phyloP scores from a whole-genome alignment of 2,797 vertebrate genomes.

The Girardinus metallicus region DNA sequence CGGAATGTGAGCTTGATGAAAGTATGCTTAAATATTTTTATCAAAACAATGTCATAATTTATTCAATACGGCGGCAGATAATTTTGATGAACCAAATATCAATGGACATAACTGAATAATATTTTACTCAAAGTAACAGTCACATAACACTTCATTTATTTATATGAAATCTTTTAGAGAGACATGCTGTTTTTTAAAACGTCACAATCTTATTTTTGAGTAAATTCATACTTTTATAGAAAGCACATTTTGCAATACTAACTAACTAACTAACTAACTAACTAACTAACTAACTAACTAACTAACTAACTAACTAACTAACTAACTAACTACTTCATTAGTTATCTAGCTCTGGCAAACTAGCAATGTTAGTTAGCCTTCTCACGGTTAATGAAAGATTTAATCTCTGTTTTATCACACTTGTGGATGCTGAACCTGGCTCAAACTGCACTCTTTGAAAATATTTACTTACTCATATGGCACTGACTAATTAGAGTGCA shows the following conservation, averaged over 20 bases:
- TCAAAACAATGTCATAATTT: no score
- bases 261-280: not conserved
- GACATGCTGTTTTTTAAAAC: not conserved
- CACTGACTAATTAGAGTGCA: slow-evolving; percentile 17
- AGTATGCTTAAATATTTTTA: no score
- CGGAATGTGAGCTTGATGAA: not conserved
- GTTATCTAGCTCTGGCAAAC: no score
- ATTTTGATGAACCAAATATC: not conserved
- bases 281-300: not conserved
- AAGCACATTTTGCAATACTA: not conserved
- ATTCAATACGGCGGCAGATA: not conserved
- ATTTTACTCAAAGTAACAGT: not conserved
- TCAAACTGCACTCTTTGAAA: not conserved
- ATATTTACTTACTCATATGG: slow-evolving; percentile 8
- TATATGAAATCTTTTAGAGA: not conserved
- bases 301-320: not conserved
- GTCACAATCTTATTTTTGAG: not conserved
- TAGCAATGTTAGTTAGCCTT: not conserved
- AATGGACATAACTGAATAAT: not conserved
- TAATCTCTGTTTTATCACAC: slow-evolving; percentile 15
- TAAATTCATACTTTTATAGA: not conserved
- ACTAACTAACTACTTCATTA: not conserved
- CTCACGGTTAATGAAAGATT: not conserved
- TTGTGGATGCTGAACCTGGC: slow-evolving; percentile 9
- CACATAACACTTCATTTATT: not conserved